Evolutionary conservation across 1,140 invertebrate genomes (phyloP), one percentile per base, ranked within the genome.

Genomic region (Lordiphosa mommai): DNA sequence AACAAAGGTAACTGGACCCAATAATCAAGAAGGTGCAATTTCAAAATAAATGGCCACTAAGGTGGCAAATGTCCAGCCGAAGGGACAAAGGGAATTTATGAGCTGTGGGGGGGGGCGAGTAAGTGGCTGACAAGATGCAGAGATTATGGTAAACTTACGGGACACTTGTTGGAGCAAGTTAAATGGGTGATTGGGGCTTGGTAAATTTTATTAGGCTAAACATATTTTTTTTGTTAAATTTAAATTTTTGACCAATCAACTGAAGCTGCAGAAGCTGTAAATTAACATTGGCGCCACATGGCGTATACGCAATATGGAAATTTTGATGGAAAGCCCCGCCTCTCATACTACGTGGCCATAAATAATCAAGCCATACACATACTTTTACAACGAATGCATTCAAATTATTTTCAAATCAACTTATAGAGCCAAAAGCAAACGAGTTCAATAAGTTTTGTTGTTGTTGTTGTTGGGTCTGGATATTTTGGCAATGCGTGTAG

Each of bases 61-160:
- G 63, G 63, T 67, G 63, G 60, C 38, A 48, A 56, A 6, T 66
- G 61, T 49, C 63, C 51, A 16, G 8, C 16, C 4, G 37, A 17
- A 48, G 20, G 30, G 30, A 13, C 32, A 38, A 38, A 23, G 10
- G 9, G 48, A 55, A 67, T 67, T 67, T 67, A 67, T 30, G 52
- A 40, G 63, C 5, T 38, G 32, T 41, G 10, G 20, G 16, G 10
- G 40, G 10, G 40, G 6, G n/a, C 40, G 27, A 41, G 9, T 37
- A 44, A 57, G 37, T 57, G 61, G 61, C 17, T 44, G 20, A 57
- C 32, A 48, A 56, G 63, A 66, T 67, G 63, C 44, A 67, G 53
- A 67, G 63, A 67, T 67, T 67, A 67, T 43, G 63, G 38, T n/a
- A 40, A 46, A 30, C 63, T 67, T 50, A 50, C 63, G 52, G 50